Conservation (phyloP, 2,888 invertebrate genomes). For the Nesidiocoris tenuis region DNA sequence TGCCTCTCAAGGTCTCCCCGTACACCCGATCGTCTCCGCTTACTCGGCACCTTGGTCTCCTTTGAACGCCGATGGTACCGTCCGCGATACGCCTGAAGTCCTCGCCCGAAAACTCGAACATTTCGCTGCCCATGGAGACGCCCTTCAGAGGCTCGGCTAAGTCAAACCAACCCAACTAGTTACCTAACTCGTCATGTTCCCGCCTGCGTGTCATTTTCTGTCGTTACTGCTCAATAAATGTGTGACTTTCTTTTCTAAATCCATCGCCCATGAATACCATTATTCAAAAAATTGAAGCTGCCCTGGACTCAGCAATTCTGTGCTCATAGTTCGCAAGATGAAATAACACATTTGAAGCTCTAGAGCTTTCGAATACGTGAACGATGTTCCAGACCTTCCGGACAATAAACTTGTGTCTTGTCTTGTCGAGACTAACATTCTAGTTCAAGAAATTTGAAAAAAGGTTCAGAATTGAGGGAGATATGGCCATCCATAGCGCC, state of each 20-base stretch:
- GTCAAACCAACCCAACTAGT: constrained; percentile 11
- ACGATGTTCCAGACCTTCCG: too few species aligned
- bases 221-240: constrained; percentile 32
- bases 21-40: constrained; percentile 8
- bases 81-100: constrained; percentile 51
- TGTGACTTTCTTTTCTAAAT: constrained; percentile 23
- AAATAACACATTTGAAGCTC: too few species aligned
- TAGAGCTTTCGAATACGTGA: too few species aligned
- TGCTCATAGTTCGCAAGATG: too few species aligned
- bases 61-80: constrained; percentile 46
- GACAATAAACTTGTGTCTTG: too few species aligned
- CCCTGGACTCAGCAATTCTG: too few species aligned
- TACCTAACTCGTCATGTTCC: constrained; percentile 29
- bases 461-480: too few species aligned
- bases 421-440: too few species aligned
- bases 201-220: constrained; percentile 21
- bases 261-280: too few species aligned
- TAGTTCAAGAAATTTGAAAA: too few species aligned
- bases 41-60: constrained; percentile 32
- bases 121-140: constrained; percentile 55
- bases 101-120: constrained; percentile 56
- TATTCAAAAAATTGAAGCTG: too few species aligned
- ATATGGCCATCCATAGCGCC: too few species aligned
- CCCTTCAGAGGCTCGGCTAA: constrained; percentile 45
- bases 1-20: constrained; percentile 34